Percentiles rank a stretch among this genome's conserved stretches.
phyloP scores from a whole-genome alignment of 2,888 invertebrate species.

The Cerceris ruficornis region DNA sequence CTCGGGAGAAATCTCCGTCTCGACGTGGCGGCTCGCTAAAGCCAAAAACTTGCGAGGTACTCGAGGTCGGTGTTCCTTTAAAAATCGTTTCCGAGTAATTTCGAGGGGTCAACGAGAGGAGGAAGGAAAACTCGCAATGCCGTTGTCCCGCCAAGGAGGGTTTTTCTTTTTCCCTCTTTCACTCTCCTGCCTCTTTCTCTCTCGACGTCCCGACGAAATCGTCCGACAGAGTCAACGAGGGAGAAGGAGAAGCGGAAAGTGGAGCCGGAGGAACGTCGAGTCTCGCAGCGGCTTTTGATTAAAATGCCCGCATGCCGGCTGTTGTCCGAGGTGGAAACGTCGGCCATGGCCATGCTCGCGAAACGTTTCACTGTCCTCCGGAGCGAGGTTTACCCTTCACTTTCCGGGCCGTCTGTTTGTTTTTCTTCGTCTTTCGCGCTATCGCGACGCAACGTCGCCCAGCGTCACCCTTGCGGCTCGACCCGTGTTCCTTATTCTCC shows the following conservation, averaged over 20 bases:
- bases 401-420: slow-evolving; percentile 17
- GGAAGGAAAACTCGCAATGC: not conserved
- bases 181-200: not conserved
- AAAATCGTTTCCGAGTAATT: slow-evolving; percentile 1
- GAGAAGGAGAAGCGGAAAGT: not conserved
- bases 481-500: not conserved
- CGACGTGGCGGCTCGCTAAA: no score
- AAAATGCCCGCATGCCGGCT: slow-evolving; percentile 17
- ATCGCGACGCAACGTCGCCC: no score
- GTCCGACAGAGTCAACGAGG: not conserved
- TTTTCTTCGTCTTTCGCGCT: not conserved
- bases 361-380: not conserved
- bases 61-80: not conserved
- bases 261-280: not conserved
- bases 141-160: no score
- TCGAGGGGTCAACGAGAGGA: not conserved
- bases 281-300: slow-evolving; percentile 26
- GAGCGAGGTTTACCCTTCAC: not conserved
- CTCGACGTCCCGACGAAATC: not conserved
- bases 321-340: slow-evolving; percentile 21
- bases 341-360: not conserved
- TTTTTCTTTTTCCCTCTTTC: no score
- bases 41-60: no score
- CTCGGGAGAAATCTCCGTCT: no score
- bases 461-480: no score